Evolutionary conservation across 2,113 vertebrate species (phyloP).

Genomic region (Rousettus leschenaultii): DNA sequence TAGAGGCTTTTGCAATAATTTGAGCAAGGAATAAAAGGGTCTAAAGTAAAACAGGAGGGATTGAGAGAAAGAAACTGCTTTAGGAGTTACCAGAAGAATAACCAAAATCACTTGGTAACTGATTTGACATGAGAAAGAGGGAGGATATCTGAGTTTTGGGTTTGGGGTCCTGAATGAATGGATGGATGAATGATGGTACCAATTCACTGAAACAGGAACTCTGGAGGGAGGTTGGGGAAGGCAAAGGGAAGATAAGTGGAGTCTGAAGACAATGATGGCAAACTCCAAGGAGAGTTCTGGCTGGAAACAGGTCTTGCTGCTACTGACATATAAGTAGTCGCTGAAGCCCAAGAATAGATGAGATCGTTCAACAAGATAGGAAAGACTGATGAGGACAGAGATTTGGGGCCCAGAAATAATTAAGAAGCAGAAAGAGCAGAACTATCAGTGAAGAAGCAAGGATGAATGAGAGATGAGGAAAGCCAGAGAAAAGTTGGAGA

Average conservation of each 20-base stretch:
- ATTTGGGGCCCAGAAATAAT: background rate
- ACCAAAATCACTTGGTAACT: background rate
- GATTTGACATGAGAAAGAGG: background rate
- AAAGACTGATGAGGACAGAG: conserved; percentile 52
- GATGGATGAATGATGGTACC: too few relatives aligned
- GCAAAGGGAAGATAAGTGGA: background rate
- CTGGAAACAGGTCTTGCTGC: background rate
- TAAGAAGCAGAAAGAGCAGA: background rate
- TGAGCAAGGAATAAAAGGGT: background rate
- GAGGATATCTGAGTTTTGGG: background rate
- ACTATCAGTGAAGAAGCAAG: background rate
- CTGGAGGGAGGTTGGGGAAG: background rate
- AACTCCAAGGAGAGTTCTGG: background rate
- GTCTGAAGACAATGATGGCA: background rate
- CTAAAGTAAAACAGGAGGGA: background rate
- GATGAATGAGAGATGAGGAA: background rate
- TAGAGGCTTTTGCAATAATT: background rate
- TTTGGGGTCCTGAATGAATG: background rate
- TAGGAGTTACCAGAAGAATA: background rate
- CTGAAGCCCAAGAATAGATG: background rate
- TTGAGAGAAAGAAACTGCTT: background rate
- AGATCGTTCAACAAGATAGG: background rate
- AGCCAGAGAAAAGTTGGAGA: background rate
- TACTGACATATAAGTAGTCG: too few relatives aligned
- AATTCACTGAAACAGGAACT: background rate